Evolutionary conservation across 2,797 vertebrate genomes (phyloP), one percentile per base, ranked within the genome.

Genomic region (Euthynnus affinis): DNA sequence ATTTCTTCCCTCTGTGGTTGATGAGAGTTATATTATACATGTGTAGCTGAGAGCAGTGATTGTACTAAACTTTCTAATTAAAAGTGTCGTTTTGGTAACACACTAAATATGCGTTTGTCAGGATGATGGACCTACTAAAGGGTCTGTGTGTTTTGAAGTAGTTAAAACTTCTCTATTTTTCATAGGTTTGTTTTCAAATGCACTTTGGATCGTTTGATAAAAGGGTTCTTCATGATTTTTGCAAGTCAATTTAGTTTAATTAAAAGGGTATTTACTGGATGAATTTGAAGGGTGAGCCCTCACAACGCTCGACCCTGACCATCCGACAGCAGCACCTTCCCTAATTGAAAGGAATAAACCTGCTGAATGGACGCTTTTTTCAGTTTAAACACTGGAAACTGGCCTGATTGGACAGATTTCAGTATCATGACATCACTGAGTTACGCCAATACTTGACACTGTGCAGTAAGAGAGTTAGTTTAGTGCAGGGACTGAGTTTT

Each of bases 321-420:
- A 5, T 48, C 15, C 3, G 29, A 62, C 74, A 68, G 82, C 67
- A 55, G 61, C 81, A 22, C 60, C 72, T 70, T 60, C 62, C 72
- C 37, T 89, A 87, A 80, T 82, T 80, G 58, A 88, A 81, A 89
- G 84, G 74, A 34, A 46, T n/a, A 60, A 86, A 86, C 27, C 66
- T 74, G 86, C 88, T 74, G 88, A 87, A 58, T 58, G 9, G 67
- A 74, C n/a, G 14, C 42, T 80, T 82, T 80, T 82, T 64, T 23
- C 71, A 69, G 22, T 64, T 82, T 76, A 90, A 76, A 77, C 76
- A 20, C 64, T 76, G 78, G 75, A 80, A 70, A 69, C 61, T 3
- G 59, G 68, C 75, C 87, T 53, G 83, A 78, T 27, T 76, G 74
- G 71, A 80, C 55, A 48, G 74, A 82, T 69, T 70, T 81, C 61